Evolutionary conservation across 2,888 invertebrate genomes (phyloP).

Genomic region (Sinhomidia bicolor): DNA sequence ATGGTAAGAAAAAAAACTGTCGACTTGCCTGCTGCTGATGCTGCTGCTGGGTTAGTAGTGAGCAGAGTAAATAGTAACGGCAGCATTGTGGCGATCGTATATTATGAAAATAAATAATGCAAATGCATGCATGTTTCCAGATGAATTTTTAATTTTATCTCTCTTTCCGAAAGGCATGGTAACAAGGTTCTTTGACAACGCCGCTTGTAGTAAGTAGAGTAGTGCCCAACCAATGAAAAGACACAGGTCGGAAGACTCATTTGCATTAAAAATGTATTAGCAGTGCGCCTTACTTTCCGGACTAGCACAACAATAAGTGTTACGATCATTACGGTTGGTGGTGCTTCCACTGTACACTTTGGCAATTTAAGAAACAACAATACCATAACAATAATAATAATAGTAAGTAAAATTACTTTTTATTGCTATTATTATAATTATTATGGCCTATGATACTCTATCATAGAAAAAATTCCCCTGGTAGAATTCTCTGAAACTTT

Average conservation of each 20-base stretch:
- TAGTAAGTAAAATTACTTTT: too few relatives aligned
- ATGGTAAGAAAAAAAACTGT: neutral
- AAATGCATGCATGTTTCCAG: conserved; percentile 16
- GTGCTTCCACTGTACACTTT: too few relatives aligned
- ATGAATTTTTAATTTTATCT: conserved; percentile 7
- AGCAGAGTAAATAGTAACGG: neutral
- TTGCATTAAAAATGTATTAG: conserved; percentile 58
- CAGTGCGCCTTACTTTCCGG: neutral
- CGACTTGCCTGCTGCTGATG: neutral
- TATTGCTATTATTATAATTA: too few relatives aligned
- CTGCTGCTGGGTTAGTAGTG: too few relatives aligned
- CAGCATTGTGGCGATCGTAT: neutral
- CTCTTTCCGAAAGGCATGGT: neutral
- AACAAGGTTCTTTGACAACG: neutral
- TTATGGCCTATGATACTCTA: too few relatives aligned
- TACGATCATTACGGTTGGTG: neutral
- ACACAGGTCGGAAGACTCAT: conserved; percentile 23
- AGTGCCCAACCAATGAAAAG: neutral
- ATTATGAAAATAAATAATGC: conserved; percentile 14
- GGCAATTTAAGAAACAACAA: too few relatives aligned
- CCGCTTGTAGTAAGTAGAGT: neutral
- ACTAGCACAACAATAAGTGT: neutral
- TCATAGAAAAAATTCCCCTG: too few relatives aligned
- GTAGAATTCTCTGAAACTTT: too few relatives aligned
- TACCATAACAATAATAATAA: too few relatives aligned